Percentiles rank a stretch among this genome's conserved stretches.
Conservation (phyloP, 1,140 invertebrate genomes). For the Plectrocnemia conspersa region DNA sequence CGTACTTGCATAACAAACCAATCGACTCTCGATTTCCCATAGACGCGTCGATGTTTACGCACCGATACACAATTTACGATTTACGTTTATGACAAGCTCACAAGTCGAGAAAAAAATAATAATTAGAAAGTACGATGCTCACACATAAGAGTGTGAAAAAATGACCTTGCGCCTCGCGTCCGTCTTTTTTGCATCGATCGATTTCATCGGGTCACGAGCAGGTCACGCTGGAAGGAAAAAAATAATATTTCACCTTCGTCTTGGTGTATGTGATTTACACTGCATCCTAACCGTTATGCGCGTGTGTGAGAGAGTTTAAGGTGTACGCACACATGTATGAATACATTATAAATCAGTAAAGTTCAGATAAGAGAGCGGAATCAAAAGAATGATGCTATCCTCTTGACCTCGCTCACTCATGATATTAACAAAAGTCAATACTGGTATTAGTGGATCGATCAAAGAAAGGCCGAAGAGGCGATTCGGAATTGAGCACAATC, state of each 20-base stretch:
- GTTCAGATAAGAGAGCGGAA: constrained; percentile 2
- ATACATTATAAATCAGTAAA: constrained; percentile 11
- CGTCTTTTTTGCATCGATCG: constrained; percentile 17
- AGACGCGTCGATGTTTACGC: too few species aligned
- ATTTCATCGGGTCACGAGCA: constrained; percentile 12
- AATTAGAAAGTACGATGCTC: constrained; percentile 20
- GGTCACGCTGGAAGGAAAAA: constrained; percentile 3
- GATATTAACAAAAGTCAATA: constrained; percentile 1
- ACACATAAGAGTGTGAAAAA: constrained; percentile 6
- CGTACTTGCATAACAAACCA: too few species aligned
- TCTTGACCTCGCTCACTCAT: constrained; percentile 10
- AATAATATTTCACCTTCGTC: constrained; percentile 14
- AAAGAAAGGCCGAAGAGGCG: constrained; percentile 3
- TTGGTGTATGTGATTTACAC: constrained; percentile 5
- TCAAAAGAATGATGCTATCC: constrained; percentile 6
- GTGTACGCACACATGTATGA: not conserved
- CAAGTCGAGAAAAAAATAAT: constrained; percentile 2
- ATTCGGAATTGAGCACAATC: constrained; percentile 5
- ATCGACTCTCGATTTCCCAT: too few species aligned
- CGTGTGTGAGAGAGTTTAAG: constrained; percentile 6
- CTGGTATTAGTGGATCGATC: not conserved
- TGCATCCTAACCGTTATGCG: not conserved
- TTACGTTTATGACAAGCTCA: constrained; percentile 5
- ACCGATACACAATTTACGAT: too few species aligned
- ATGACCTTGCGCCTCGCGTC: constrained; percentile 8